Evolutionary conservation across 2,888 invertebrate genomes (phyloP), one percentile per base, ranked within the genome.

Genomic region (Parnassius smintheus): DNA sequence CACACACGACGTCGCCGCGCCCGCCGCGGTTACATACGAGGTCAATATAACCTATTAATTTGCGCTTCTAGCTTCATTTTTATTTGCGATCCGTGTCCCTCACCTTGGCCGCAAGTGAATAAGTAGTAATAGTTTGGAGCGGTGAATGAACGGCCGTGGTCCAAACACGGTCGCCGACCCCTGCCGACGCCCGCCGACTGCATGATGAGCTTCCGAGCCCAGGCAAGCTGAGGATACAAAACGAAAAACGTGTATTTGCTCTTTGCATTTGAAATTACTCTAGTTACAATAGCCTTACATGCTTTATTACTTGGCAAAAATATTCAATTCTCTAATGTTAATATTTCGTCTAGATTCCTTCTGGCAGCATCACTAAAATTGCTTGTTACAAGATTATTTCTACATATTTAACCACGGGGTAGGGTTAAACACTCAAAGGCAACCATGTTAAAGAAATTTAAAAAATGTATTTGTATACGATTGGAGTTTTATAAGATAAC

Each of bases 151-250:
- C 73, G 86, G 85, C 83, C 87, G 82, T 77, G 81, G 83, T 79
- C 83, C 87, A 75, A 90, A 89, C 80, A 61, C 86, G 90, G 90
- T 86, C 89, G 77, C 65, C 78, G 88, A 90, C 84, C 90, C 78
- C 70, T 45, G 61, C 57, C 72, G 69, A 81, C 83, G 82, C 82
- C 73, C 74, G 72, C 72, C 73, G 82, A 82, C 78, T 84, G 72
- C 76, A 66, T 76, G 82, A 86, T 83, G 82, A 83, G 83, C 75
- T 78, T 78, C 79, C 81, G 75, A 78, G 67, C 65, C 67, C 48
- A 41, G 49, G 48, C 25, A 25, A 25, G n/a, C 55, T 11, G 44
- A 58, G 54, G 62, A 59, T 35, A 18, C 12, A 44, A 55, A 63
- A 46, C 58, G 54, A 18, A 46, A 41, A 56, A 56, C 46, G 45